Base-by-base conservation (phyloP, 2,888 invertebrate genomes). In the Caenorhabditis macrosperma region DNA sequence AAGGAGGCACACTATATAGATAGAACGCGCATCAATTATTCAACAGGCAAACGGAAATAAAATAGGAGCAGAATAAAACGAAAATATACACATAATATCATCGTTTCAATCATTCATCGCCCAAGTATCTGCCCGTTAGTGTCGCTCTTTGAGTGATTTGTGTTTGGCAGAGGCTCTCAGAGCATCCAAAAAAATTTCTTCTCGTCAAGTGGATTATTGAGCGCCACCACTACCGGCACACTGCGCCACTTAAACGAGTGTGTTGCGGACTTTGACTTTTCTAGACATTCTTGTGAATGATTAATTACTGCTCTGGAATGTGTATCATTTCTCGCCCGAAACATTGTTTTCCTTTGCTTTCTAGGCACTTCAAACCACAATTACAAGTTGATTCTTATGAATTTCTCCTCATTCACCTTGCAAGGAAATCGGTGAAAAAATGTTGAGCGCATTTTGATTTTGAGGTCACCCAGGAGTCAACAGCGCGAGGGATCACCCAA, bases 131-230 rank as follows among this genome's bases (percentile, higher is more conserved):
- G n/a, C 44, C 44, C 44, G 17, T 44, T 44, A 44, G 44, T 44
- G 44, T 44, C 44, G n/a, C n/a, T 59, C 59, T 41, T 68, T 57
- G 48, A 68, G 68, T 68, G 68, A 68, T 68, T 68, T 68, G 68
- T 68, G 68, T 59, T 57, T 57, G 59, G 48, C 30, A 61, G 61
- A 48, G 52, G 68, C 68, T 68, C 68, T 68, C 59, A 54, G 54
- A 57, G 68, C 57, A 57, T 68, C 68, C 68, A 57, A 68, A 68
- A 67, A 68, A 68, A 44, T 44, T 44, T 68, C 59, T 59, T 57
- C 59, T 68, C 59, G 68, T 68, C 68, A 68, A 68, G 68, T 68
- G 68, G 68, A 67, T 67, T 67, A 67, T 67, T 67, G 67, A 67
- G 67, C 67, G 67, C 68, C 68, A 48, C 57, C 59, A 57, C 64